Conservation (phyloP, 1,140 invertebrate genomes). For the Lysiphlebus fabarum region DNA sequence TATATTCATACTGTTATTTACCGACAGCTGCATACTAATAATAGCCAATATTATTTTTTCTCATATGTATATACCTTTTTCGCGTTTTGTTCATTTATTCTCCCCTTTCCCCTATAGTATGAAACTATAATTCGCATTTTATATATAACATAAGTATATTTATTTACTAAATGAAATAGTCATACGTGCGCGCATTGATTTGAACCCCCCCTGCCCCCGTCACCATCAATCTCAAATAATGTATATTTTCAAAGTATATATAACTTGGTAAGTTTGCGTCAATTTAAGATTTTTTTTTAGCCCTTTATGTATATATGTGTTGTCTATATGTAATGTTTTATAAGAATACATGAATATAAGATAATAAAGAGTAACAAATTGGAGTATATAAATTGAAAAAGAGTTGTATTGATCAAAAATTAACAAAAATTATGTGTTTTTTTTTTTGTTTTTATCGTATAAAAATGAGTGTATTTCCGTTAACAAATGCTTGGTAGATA, state of each 20-base stretch:
- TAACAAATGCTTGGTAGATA: conserved; percentile 43
- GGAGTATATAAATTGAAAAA: conserved; percentile 27
- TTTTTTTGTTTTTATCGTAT: too few relatives aligned
- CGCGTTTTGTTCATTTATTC: conserved; percentile 11
- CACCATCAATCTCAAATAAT: too few relatives aligned
- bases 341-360: too few relatives aligned
- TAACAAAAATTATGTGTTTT: too few relatives aligned
- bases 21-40: conserved; percentile 54
- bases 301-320: too few relatives aligned
- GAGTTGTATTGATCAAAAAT: conserved; percentile 31
- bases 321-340: too few relatives aligned
- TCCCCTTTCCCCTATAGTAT: background rate
- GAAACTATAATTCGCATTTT: too few relatives aligned
- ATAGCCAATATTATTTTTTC: conserved; percentile 30
- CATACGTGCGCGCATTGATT: too few relatives aligned
- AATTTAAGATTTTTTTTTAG: too few relatives aligned
- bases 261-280: too few relatives aligned
- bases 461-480: conserved; percentile 37
- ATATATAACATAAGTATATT: conserved; percentile 34
- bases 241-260: too few relatives aligned
- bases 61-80: conserved; percentile 30
- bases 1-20: conserved; percentile 51
- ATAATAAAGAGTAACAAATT: conserved; percentile 12
- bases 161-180: background rate
- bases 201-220: too few relatives aligned